A percentile compares a stretch with the other conserved stretches of the same genome.
phyloP scores from a whole-genome alignment of 2,797 vertebrate species.

The Synanceia verrucosa region DNA sequence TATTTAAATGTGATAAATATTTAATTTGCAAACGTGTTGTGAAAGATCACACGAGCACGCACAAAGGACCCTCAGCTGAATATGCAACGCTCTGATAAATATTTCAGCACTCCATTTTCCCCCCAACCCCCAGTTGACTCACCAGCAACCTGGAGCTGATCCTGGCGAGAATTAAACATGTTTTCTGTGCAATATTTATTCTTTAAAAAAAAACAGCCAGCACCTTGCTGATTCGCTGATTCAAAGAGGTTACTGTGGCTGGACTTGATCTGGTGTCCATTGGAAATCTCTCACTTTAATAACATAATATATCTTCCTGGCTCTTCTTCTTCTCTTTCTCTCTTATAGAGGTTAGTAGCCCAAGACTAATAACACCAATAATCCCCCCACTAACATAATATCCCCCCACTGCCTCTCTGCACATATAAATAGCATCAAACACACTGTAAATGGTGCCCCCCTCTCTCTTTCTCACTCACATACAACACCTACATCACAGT shows the following conservation, averaged over 20 bases:
- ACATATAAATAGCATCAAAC: conserved; percentile 48
- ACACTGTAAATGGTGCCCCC: conserved; percentile 13
- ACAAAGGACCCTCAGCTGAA: conserved; percentile 84
- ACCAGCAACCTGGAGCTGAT: conserved; percentile 79
- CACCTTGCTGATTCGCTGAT: conserved; percentile 37
- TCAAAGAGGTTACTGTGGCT: conserved; percentile 41
- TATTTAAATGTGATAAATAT: conserved; percentile 87
- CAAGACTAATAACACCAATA: conserved; percentile 61
- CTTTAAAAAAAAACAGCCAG: conserved; percentile 68
- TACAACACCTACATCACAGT: conserved; percentile 24
- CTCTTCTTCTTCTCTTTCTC: too few species aligned
- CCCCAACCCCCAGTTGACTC: conserved; percentile 77
- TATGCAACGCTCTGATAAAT: conserved; percentile 86
- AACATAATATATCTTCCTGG: conserved; percentile 36
- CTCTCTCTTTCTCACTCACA: conserved; percentile 12
- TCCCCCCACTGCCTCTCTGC: conserved; percentile 12
- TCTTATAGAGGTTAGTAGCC: conserved; percentile 56
- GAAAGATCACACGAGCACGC: conserved; percentile 84
- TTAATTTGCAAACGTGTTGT: conserved; percentile 85
- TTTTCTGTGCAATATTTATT: conserved; percentile 83
- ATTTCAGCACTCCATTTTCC: conserved; percentile 84
- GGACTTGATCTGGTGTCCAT: conserved; percentile 37
- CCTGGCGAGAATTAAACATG: conserved; percentile 81
- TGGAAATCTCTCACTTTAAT: conserved; percentile 38
- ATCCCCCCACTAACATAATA: conserved; percentile 47